A percentile compares a stretch with the other conserved stretches of the same genome.
These are phyloP conservation scores for Homalodisca vitripennis DNA, from an alignment of 1,140 invertebrate genomes.

Conservation along the genomic window DNA sequence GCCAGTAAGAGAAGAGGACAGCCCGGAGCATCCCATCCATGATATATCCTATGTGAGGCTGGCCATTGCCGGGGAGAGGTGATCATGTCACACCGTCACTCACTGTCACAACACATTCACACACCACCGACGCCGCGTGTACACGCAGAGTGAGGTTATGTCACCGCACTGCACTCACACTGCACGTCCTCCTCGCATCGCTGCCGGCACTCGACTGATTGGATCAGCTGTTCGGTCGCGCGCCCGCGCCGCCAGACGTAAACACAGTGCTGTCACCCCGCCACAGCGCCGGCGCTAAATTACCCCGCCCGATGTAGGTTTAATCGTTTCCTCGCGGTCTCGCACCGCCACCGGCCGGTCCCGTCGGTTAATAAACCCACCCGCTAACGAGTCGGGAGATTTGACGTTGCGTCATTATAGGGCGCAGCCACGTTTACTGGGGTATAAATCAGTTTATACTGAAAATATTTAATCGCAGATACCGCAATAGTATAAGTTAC, in stretches of 20 bases:
- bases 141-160: constrained; percentile 31
- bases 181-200: neutral
- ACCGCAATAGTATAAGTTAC: no score
- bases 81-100: constrained; percentile 19
- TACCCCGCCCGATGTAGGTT: neutral
- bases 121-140: constrained; percentile 27
- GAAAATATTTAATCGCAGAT: no score
- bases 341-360: neutral
- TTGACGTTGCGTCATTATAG: no score
- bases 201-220: constrained; percentile 16
- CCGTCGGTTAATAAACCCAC: no score
- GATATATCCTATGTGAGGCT: constrained; percentile 31
- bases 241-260: neutral
- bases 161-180: constrained; percentile 22
- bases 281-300: neutral
- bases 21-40: constrained; percentile 47
- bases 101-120: constrained; percentile 19
- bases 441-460: no score
- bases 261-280: neutral
- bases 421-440: no score
- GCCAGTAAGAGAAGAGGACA: constrained; percentile 41
- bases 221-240: no score
- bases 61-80: no score
- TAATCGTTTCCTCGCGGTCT: neutral
- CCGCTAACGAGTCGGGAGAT: no score